phyloP scores from a whole-genome alignment of 1,140 invertebrate genomes.

The Nixonia krombeini region DNA sequence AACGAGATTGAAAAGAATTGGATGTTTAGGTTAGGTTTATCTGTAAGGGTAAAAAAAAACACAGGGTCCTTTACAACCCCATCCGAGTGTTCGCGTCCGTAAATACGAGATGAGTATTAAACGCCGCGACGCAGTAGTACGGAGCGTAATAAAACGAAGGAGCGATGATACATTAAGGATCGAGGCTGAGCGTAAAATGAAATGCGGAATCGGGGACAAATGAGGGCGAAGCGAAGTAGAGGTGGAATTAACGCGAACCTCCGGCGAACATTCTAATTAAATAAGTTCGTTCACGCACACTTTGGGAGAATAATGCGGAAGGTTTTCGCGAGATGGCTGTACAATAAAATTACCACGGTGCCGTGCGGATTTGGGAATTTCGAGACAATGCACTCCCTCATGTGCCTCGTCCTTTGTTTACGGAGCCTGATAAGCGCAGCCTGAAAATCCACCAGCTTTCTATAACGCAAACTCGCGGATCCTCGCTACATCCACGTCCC shows the following conservation, averaged over 20 bases:
- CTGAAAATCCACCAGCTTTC: constrained; percentile 40
- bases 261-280: constrained; percentile 36
- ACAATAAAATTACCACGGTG: constrained; percentile 39
- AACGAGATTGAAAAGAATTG: too few species aligned
- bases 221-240: constrained; percentile 12
- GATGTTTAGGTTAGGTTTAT: too few species aligned
- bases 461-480: constrained; percentile 45
- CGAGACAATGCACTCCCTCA: constrained; percentile 37
- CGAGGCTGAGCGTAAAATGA: neutral
- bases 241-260: constrained; percentile 26
- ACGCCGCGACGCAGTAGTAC: too few species aligned
- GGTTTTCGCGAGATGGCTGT: constrained; percentile 15
- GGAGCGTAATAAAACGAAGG: too few species aligned
- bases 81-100: too few species aligned
- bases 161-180: neutral
- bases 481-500: constrained; percentile 15
- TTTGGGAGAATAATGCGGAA: constrained; percentile 26
- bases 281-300: constrained; percentile 27
- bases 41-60: too few species aligned
- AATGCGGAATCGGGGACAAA: constrained; percentile 19
- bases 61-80: too few species aligned
- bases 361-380: constrained; percentile 30
- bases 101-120: too few species aligned
- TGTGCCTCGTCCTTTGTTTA: constrained; percentile 39
- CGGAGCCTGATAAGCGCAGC: constrained; percentile 38